Evolutionary conservation across 23 tunicate genomes (phyloP).

Genomic region (Ascidia mentula): DNA sequence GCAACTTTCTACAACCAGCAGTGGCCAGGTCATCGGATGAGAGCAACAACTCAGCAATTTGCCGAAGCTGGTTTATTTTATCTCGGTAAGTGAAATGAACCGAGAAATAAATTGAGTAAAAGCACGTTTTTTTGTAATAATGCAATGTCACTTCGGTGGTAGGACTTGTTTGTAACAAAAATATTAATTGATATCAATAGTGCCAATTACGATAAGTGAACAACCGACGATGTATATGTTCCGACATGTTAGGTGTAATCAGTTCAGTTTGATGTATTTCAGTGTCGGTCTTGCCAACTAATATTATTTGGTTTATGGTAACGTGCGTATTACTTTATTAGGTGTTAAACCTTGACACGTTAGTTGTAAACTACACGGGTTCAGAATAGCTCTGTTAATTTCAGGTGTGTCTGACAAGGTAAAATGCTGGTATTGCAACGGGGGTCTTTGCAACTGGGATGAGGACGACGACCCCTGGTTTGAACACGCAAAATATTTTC

Average conservation of each 20-base stretch:
- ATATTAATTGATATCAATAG: too few species aligned
- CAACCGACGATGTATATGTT: too few species aligned
- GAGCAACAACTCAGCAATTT: constrained; percentile 1
- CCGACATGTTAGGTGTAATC: too few species aligned
- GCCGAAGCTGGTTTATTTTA: constrained; percentile 14
- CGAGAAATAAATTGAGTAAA: too few species aligned
- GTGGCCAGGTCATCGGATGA: constrained; percentile 1
- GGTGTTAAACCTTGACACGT: background rate
- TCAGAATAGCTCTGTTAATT: too few species aligned
- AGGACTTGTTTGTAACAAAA: too few species aligned
- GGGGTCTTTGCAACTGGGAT: constrained; percentile 26
- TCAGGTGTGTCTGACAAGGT: constrained; percentile 16
- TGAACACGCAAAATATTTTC: constrained; percentile 49
- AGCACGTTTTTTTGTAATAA: too few species aligned
- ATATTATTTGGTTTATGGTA: background rate
- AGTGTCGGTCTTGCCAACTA: too few species aligned
- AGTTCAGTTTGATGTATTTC: too few species aligned
- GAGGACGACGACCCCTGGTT: constrained; percentile 22
- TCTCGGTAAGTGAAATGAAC: background rate
- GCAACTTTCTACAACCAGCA: background rate
- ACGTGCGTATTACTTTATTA: background rate
- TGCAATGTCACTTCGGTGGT: too few species aligned
- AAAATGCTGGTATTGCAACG: constrained; percentile 38
- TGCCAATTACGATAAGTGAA: too few species aligned
- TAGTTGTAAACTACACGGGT: too few species aligned